phyloP scores from a whole-genome alignment of 2,797 vertebrate species.

The Anguilla obscura region DNA sequence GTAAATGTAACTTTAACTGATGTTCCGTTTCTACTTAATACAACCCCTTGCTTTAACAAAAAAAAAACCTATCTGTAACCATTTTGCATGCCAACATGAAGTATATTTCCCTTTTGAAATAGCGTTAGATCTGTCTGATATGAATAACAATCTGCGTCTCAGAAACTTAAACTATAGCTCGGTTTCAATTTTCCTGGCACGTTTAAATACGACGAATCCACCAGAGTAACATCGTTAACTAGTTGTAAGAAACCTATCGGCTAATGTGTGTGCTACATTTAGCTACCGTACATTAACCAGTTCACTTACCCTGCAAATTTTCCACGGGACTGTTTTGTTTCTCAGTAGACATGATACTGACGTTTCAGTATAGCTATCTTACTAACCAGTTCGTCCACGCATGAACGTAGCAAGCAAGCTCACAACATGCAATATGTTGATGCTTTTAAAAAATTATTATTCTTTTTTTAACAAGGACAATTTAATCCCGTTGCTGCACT shows the following conservation, averaged over 20 bases:
- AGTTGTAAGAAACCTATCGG: not conserved
- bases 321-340: constrained; percentile 65
- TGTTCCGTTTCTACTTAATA: not conserved
- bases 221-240: not conserved
- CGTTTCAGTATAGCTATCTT: not conserved
- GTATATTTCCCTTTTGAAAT: not conserved
- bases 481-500: not conserved
- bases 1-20: not conserved
- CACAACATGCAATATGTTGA: constrained; percentile 1
- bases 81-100: not conserved
- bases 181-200: not conserved
- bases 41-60: not conserved
- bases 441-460: constrained; percentile 18
- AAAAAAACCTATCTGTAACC: not conserved
- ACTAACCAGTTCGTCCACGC: not conserved
- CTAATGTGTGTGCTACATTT: not conserved
- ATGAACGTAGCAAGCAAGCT: constrained; percentile 1
- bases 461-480: not conserved
- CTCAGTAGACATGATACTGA: constrained; percentile 59
- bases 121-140: not conserved
- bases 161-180: not conserved
- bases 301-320: constrained; percentile 71
- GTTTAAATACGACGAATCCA: not conserved
- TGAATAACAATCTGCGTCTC: not conserved
- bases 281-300: not conserved